Conservation (phyloP, 2,797 vertebrate species). For the Silurus lanzhouensis region DNA sequence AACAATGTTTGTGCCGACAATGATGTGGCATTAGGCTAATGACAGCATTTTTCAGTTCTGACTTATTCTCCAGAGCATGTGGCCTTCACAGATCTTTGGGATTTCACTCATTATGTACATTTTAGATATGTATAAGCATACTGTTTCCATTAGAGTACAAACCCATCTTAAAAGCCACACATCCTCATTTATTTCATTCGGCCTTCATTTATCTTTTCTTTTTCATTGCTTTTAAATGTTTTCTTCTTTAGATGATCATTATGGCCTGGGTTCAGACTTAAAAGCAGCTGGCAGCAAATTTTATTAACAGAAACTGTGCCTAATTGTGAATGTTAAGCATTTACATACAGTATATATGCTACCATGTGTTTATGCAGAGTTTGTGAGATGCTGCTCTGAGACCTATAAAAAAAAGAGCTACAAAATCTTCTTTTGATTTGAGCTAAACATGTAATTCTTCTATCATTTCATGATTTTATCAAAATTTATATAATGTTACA, state of each 20-base stretch:
- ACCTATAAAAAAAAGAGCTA: not conserved
- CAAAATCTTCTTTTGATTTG: not conserved
- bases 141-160: slow-evolving; percentile 17
- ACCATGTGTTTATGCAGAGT: not conserved
- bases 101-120: not conserved
- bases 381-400: not conserved
- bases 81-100: slow-evolving; percentile 30
- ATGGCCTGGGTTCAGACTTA: not conserved
- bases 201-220: not conserved
- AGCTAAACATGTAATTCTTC: no score
- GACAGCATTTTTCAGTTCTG: slow-evolving; percentile 62
- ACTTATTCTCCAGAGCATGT: slow-evolving; percentile 56
- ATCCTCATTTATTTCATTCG: not conserved
- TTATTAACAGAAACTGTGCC: not conserved
- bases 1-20: slow-evolving; percentile 59
- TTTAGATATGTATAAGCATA: slow-evolving; percentile 14
- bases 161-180: slow-evolving; percentile 7
- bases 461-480: no score
- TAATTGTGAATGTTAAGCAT: not conserved
- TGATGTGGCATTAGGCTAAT: slow-evolving; percentile 62
- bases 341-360: not conserved
- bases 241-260: not conserved
- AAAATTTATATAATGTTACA: no score
- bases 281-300: not conserved
- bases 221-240: not conserved